Percentiles rank a stretch among this genome's conserved stretches.
These are phyloP conservation scores for Muscicapa comitata DNA, from an alignment of 2,797 vertebrate genomes.

Conservation along the genomic window DNA sequence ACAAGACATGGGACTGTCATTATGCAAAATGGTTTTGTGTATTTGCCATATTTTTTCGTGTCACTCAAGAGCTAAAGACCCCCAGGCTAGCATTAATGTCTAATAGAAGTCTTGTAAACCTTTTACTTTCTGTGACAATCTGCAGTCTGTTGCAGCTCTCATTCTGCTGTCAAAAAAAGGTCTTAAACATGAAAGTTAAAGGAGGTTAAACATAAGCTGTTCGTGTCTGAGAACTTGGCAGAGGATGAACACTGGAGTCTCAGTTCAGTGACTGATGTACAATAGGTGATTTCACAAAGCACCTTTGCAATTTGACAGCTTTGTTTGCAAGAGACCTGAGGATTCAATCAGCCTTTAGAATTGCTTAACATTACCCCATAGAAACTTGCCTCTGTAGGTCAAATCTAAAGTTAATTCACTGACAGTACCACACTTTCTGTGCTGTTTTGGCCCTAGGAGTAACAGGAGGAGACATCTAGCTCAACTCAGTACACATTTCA, in stretches of 20 bases:
- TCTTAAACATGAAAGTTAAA: neutral
- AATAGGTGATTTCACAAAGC: constrained; percentile 33
- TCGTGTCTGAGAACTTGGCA: neutral
- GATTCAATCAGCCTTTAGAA: neutral
- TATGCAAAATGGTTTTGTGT: neutral
- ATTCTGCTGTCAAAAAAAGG: neutral
- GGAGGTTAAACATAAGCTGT: constrained; percentile 19
- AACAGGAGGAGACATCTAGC: neutral
- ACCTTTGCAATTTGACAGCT: constrained; percentile 12
- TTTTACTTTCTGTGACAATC: neutral
- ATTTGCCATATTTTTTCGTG: neutral
- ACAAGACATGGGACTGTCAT: neutral
- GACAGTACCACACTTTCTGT: neutral
- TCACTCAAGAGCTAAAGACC: neutral
- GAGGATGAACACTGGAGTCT: constrained; percentile 16
- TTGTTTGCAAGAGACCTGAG: neutral
- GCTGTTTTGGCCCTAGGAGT: neutral
- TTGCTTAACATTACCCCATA: neutral
- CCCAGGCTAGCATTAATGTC: constrained; percentile 4
- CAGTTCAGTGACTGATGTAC: neutral
- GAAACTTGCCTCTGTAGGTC: neutral
- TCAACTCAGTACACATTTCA: neutral
- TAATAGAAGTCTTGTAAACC: constrained; percentile 8
- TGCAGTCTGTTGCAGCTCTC: constrained; percentile 14
- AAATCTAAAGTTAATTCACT: neutral